Evolutionary conservation across 2,888 invertebrate genomes (phyloP).

Genomic region (Pediacus dermestoides): DNA sequence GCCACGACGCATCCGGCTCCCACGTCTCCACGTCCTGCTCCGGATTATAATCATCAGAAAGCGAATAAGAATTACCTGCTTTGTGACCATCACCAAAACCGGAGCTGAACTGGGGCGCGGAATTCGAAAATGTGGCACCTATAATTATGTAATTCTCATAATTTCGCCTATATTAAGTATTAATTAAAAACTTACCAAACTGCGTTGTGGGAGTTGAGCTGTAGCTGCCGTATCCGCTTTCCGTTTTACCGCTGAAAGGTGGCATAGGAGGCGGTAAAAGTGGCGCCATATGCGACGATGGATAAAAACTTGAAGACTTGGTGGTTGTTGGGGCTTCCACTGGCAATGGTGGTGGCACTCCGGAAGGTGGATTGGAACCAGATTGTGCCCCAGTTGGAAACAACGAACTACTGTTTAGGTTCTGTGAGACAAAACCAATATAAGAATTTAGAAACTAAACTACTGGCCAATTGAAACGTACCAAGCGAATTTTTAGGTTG

Average conservation of each 20-base stretch:
- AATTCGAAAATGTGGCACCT: no score
- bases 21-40: slow-evolving; percentile 52
- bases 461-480: no score
- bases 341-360: slow-evolving; percentile 27
- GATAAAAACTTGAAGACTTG: slow-evolving; percentile 24
- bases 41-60: slow-evolving; percentile 46
- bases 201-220: no score
- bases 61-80: slow-evolving; percentile 25
- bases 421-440: slow-evolving; percentile 33
- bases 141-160: no score
- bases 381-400: slow-evolving; percentile 10
- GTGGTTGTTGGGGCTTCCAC: slow-evolving; percentile 26
- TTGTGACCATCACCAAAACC: no score
- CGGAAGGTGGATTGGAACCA: slow-evolving; percentile 11
- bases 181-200: no score
- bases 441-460: no score
- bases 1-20: slow-evolving; percentile 44
- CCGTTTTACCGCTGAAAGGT: slow-evolving; percentile 44
- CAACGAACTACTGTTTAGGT: slow-evolving; percentile 26
- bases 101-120: no score
- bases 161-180: no score
- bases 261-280: slow-evolving; percentile 57
- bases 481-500: no score
- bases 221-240: no score
- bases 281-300: slow-evolving; percentile 46